phyloP scores from a whole-genome alignment of 2,888 invertebrate species.

The Rhagonycha fulva region DNA sequence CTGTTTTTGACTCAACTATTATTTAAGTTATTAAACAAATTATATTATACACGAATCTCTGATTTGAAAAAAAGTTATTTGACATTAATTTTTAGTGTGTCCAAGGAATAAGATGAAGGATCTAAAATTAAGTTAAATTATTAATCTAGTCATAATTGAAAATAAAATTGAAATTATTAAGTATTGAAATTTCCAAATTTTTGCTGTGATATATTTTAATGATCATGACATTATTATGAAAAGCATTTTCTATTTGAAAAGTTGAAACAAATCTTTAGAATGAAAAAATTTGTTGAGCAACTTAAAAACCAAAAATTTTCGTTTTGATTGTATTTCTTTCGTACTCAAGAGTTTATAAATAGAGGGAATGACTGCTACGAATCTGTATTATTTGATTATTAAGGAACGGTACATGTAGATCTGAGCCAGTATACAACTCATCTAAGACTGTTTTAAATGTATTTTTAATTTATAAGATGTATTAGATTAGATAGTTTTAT shows the following conservation, averaged over 20 bases:
- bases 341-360: background rate
- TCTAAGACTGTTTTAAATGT: constrained; percentile 45
- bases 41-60: too few relatives aligned
- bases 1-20: too few relatives aligned
- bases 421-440: constrained; percentile 44
- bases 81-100: too few relatives aligned
- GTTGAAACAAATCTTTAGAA: background rate
- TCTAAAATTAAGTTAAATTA: constrained; percentile 23
- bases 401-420: constrained; percentile 39
- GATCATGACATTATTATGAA: constrained; percentile 35
- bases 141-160: constrained; percentile 43
- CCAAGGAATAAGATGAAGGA: background rate
- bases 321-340: background rate
- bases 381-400: constrained; percentile 27
- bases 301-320: background rate
- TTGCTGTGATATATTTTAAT: constrained; percentile 47
- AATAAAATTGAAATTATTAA: constrained; percentile 17
- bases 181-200: constrained; percentile 40
- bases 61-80: too few relatives aligned
- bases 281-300: background rate
- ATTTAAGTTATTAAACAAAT: too few relatives aligned
- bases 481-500: constrained; percentile 23
- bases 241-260: background rate
- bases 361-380: constrained; percentile 21
- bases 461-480: constrained; percentile 29